Base-by-base conservation (phyloP, 64 coral and sea anemone genomes). In the Stylophora pistillata region DNA sequence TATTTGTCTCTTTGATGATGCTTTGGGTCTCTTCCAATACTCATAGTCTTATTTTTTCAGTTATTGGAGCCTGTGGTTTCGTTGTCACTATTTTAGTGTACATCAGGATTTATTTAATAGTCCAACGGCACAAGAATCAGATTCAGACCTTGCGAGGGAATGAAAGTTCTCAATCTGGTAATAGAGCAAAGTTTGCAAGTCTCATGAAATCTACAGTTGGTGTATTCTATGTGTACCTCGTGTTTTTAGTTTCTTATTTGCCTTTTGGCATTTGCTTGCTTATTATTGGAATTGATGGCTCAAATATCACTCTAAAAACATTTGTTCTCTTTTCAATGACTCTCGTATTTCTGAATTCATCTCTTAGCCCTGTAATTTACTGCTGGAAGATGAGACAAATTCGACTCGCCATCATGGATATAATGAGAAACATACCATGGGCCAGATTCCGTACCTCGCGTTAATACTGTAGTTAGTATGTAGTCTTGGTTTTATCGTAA, bases 181-280 rank as follows among this genome's bases (percentile, higher is more conserved):
- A 76, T n/a, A 9, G 33, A 0, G 26, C 17, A 47, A 23, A 21
- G 9, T 17, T 23, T 76, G 33, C 1, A 4, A 23, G 73, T 9
- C 32, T 23, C 7, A 2, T 37, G 18, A 76, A 76, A 20, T 52
- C 73, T 53, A 18, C 73, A 5, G 37, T 52, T 15, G 14, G 34
- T 9, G 23, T 12, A 18, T 76, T 53, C 11, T 76, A 52, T 1
- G 37, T 76, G 18, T 76, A 76, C 23, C 4, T 76, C 33, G 32
- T 76, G 73, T 76, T 76, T 76, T 41, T 76, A 18, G 34, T 41
- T 76, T 76, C 33, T 52, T 76, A 76, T 76, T 21, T 76, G 3
- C 73, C 73, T 3, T 11, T 21, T 1, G 20, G 6, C 23, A 21
- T 16, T 20, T 53, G 3, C 6, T 52, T 47, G 9, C 17, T 31